A percentile compares a stretch with the other conserved stretches of the same genome.
phyloP scores from a whole-genome alignment of 2,797 vertebrate genomes.

The Hybognathus amarus region DNA sequence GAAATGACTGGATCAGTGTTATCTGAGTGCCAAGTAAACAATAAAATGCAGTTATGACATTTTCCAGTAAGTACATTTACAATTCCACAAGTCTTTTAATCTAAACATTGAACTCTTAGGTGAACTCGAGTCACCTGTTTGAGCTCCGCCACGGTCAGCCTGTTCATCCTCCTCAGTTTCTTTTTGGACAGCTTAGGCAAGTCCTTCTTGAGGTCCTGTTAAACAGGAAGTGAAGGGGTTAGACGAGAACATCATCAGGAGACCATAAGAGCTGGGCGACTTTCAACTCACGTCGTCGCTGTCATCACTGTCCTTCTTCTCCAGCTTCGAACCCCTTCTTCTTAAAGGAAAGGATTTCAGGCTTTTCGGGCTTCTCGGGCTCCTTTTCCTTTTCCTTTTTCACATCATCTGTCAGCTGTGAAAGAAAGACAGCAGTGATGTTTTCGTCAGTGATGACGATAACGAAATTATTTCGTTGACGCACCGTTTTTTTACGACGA shows the following conservation, averaged over 20 bases:
- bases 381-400: constrained; percentile 96
- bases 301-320: constrained; percentile 88
- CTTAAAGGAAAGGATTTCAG: constrained; percentile 77
- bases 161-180: constrained; percentile 92
- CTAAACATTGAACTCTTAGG: background rate
- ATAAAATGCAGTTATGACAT: background rate
- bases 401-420: constrained; percentile 88
- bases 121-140: constrained; percentile 83
- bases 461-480: too few species aligned
- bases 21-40: background rate
- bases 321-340: constrained; percentile 90
- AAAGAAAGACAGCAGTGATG: background rate
- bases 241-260: background rate
- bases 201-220: constrained; percentile 85
- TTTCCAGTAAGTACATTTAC: background rate
- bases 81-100: background rate
- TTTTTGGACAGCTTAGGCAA: constrained; percentile 93
- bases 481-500: too few species aligned
- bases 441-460: too few species aligned
- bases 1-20: background rate
- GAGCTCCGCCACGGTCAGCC: constrained; percentile 93
- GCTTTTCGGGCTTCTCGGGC: constrained; percentile 85
- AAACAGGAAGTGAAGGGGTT: background rate
- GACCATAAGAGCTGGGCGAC: background rate
- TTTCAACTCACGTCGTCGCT: constrained; percentile 80